Evolutionary conservation across 2,888 invertebrate genomes (phyloP).

Genomic region (Mayetiola destructor): DNA sequence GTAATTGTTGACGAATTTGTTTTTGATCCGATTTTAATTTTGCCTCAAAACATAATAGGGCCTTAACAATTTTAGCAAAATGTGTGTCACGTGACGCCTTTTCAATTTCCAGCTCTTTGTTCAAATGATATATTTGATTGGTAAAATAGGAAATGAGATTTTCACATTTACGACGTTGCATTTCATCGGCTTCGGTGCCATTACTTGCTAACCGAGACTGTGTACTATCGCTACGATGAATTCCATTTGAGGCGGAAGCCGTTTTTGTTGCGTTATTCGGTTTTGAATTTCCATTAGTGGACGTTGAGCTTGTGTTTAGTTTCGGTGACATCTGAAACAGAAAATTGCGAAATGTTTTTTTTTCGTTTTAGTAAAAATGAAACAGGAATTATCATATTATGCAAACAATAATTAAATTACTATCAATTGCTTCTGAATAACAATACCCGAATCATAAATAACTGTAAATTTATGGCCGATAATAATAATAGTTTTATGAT

Average conservation of each 20-base stretch:
- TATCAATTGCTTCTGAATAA: background rate
- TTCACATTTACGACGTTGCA: constrained; percentile 25
- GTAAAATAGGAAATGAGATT: constrained; percentile 25
- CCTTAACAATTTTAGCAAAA: constrained; percentile 32
- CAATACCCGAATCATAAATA: background rate
- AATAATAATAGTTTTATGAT: background rate
- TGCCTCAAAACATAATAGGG: constrained; percentile 31
- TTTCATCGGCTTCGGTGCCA: constrained; percentile 14
- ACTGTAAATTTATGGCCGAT: background rate
- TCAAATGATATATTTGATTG: constrained; percentile 30
- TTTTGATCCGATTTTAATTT: constrained; percentile 34
- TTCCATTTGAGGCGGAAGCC: too few species aligned
- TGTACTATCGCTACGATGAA: too few species aligned
- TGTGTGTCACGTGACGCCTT: constrained; percentile 32
- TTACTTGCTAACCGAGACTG: background rate
- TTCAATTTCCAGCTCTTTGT: constrained; percentile 32
- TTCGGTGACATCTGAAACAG: background rate
- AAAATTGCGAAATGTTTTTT: background rate
- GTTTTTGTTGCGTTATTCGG: background rate
- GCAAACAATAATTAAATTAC: background rate
- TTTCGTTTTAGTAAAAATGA: background rate
- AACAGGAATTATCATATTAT: background rate
- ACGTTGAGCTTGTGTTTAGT: background rate
- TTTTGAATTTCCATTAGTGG: background rate
- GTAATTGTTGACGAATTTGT: constrained; percentile 29